Evolutionary conservation across 2,797 vertebrate genomes (phyloP).

Genomic region (Carcharodon carcharias): DNA sequence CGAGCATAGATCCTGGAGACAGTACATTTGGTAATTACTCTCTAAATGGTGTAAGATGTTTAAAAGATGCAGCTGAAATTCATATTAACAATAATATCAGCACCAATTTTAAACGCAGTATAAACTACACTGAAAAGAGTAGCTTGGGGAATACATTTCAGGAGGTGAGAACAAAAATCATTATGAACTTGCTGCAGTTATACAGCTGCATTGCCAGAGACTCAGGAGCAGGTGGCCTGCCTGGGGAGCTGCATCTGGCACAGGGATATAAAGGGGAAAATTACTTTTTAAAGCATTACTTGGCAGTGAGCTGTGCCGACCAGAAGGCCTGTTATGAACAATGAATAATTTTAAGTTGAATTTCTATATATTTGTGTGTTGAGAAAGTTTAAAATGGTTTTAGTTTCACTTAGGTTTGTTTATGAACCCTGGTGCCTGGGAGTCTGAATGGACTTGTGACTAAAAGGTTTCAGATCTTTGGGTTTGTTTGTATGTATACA

Average conservation of each 20-base stretch:
- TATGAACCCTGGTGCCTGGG: no score
- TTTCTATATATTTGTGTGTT: no score
- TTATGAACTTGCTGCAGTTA: not conserved
- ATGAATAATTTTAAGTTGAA: no score
- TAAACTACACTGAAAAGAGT: not conserved
- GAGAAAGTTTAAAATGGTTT: no score
- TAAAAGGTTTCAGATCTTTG: no score
- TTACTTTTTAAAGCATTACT: not conserved
- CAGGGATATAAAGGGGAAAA: not conserved
- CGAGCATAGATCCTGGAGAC: not conserved
- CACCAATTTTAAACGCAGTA: not conserved
- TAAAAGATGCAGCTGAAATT: not conserved
- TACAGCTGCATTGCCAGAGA: not conserved
- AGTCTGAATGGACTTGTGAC: no score
- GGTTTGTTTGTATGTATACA: no score
- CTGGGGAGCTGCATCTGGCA: not conserved
- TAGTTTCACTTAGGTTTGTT: no score
- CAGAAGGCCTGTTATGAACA: not conserved
- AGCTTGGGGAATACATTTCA: slow-evolving; percentile 10
- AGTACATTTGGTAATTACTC: not conserved
- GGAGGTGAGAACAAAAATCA: not conserved
- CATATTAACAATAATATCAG: not conserved
- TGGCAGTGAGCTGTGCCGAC: not conserved
- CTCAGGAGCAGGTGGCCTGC: not conserved
- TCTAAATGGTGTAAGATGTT: not conserved